Conservation (phyloP, 2,888 invertebrate genomes). For the Cinara cedri region DNA sequence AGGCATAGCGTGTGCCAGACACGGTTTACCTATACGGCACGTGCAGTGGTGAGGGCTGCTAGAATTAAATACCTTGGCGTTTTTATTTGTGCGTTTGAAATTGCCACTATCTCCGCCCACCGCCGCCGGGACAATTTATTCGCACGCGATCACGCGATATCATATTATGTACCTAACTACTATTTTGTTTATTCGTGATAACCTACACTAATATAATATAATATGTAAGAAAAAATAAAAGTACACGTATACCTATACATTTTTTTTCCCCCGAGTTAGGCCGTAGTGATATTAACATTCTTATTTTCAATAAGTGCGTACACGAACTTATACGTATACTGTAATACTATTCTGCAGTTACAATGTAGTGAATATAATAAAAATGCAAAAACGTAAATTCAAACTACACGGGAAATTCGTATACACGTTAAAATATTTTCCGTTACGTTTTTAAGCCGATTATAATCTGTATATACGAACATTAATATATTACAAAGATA, state of each 20-base stretch:
- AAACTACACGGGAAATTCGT: no score
- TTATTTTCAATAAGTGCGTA: not conserved
- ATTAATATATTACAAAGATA: no score
- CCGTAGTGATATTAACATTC: not conserved
- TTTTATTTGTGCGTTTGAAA: constrained; percentile 35
- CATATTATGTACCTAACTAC: constrained; percentile 12
- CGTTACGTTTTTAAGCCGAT: no score
- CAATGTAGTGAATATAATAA: no score
- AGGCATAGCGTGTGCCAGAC: constrained; percentile 46
- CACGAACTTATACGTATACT: no score
- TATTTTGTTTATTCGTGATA: constrained; percentile 28
- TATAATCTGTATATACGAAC: no score
- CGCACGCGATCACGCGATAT: constrained; percentile 51
- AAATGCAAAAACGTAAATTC: not conserved
- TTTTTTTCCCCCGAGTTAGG: not conserved
- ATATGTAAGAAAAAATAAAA: not conserved
- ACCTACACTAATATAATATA: not conserved
- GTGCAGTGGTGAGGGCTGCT: not conserved
- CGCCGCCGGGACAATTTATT: constrained; percentile 39
- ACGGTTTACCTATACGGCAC: not conserved
- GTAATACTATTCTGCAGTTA: no score
- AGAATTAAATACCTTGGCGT: constrained; percentile 44
- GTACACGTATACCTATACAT: constrained; percentile 5
- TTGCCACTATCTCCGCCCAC: not conserved
- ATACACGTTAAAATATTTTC: no score